Evolutionary conservation across 2,888 invertebrate genomes (phyloP).

Genomic region (Volucella bombylans): DNA sequence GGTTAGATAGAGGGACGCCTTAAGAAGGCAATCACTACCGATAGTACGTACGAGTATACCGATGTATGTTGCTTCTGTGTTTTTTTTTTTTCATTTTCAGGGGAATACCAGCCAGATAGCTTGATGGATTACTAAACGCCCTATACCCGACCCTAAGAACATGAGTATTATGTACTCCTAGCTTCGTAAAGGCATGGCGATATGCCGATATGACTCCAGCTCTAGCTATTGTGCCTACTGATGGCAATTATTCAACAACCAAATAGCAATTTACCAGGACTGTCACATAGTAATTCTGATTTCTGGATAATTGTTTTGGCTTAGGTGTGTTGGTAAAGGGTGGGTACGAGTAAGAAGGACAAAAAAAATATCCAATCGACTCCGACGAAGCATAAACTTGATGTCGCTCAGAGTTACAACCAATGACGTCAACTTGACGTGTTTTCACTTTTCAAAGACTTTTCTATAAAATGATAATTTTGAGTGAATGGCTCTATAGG

Average conservation of each 20-base stretch:
- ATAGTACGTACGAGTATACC: too few relatives aligned
- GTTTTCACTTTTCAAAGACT: conserved; percentile 39
- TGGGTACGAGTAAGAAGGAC: background rate
- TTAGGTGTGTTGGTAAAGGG: background rate
- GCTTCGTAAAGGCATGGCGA: conserved; percentile 4
- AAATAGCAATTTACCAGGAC: conserved; percentile 58
- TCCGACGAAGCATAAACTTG: conserved; percentile 57
- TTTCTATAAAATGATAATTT: conserved; percentile 38
- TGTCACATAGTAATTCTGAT: conserved; percentile 48
- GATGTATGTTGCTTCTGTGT: too few relatives aligned
- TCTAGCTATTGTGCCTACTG: conserved; percentile 8
- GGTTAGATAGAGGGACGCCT: background rate
- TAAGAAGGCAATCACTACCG: conserved; percentile 21
- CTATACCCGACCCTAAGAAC: conserved; percentile 10
- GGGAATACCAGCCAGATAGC: conserved; percentile 13
- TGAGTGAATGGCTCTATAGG: conserved; percentile 1
- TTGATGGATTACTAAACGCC: conserved; percentile 62
- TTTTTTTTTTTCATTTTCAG: conserved; percentile 19
- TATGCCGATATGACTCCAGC: background rate
- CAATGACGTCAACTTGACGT: conserved; percentile 50
- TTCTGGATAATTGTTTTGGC: conserved; percentile 26
- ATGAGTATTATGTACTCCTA: too few relatives aligned
- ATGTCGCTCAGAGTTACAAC: conserved; percentile 45
- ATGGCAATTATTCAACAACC: conserved; percentile 63
- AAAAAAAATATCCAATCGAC: conserved; percentile 51